Percentiles rank a stretch among this genome's conserved stretches.
Evolutionary conservation across 2,888 invertebrate species (phyloP).

Genomic region (Zeuzera pyrina): DNA sequence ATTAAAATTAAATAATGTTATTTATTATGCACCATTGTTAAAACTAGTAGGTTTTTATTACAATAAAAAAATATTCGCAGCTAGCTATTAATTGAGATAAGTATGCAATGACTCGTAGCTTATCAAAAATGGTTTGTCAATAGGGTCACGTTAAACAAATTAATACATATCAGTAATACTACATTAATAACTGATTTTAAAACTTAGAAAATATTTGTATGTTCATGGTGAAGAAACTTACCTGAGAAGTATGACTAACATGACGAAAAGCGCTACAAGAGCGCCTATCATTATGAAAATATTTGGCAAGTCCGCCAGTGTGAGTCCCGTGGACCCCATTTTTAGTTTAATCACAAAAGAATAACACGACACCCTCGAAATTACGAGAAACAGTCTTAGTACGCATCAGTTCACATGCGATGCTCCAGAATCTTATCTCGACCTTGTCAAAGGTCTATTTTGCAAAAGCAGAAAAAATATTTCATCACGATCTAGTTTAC

Average conservation of each 20-base stretch:
- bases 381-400: slow-evolving; percentile 22
- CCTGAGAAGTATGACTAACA: slow-evolving; percentile 84
- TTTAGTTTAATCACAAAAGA: slow-evolving; percentile 29
- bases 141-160: too few species aligned
- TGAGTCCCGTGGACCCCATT: slow-evolving; percentile 70
- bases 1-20: too few species aligned
- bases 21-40: too few species aligned
- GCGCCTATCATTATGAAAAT: slow-evolving; percentile 83
- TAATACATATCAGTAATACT: too few species aligned
- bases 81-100: too few species aligned
- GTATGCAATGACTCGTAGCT: too few species aligned
- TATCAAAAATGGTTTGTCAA: too few species aligned
- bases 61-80: too few species aligned
- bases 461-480: slow-evolving; percentile 30
- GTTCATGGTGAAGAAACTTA: too few species aligned
- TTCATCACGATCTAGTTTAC: slow-evolving; percentile 18
- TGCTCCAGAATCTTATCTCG: slow-evolving; percentile 31
- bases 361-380: slow-evolving; percentile 26
- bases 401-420: slow-evolving; percentile 43
- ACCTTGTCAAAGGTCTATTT: slow-evolving; percentile 36
- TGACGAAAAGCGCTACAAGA: slow-evolving; percentile 80
- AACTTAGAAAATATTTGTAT: too few species aligned
- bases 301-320: slow-evolving; percentile 82
- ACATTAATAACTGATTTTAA: too few species aligned
- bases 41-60: too few species aligned